Base-by-base conservation (phyloP, 2,888 invertebrate genomes). In the Microplitis deprimator region DNA sequence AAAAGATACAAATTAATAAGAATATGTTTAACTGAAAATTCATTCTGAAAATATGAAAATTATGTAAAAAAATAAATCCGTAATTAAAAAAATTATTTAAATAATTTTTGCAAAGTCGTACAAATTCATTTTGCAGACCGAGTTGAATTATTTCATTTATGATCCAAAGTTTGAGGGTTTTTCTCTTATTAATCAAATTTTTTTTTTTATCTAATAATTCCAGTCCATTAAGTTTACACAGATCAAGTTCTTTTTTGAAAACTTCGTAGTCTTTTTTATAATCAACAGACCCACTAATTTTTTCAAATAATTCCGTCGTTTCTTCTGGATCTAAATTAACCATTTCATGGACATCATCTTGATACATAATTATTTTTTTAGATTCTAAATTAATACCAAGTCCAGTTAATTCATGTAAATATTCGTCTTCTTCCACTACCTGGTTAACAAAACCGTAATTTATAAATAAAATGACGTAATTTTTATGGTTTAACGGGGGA, bases 311-410 rank as follows among this genome's bases (percentile, higher is more conserved):
- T 0, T 94, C 94, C 0, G 98, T 98, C 86, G 98, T 93, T 90
- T 99, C 98, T 87, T 98, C 98, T 0, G 98, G 97, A 89, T 96
- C 98, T 91, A 98, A 98, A 96, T 98, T 98, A 7, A 98, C 98
- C 82, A 99, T 97, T 80, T 95, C 96, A 90, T 99, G 98, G 0
- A 99, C 97, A 5, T 97, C 97, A 0, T 98, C 98, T 93, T 99
- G 99, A 90, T 98, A 98, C 1, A 99, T 98, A 59, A 99, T 91
- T 90, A 99, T 99, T 90, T 98, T 99, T 90, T 98, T 41, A 6
- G 67, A 38, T 41, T 16, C n/a, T 41, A 68, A 7, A 41, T 41
- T 41, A 7, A 68, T 68, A 3, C 16, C 16, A 13, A 68, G 5
- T n/a, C 5, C 17, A 1, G 1, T 7, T 8, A 68, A 68, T 41